Evolutionary conservation across 2,113 vertebrate genomes (phyloP), one percentile per base, ranked within the genome.

Genomic region (Pygoscelis antarcticus): DNA sequence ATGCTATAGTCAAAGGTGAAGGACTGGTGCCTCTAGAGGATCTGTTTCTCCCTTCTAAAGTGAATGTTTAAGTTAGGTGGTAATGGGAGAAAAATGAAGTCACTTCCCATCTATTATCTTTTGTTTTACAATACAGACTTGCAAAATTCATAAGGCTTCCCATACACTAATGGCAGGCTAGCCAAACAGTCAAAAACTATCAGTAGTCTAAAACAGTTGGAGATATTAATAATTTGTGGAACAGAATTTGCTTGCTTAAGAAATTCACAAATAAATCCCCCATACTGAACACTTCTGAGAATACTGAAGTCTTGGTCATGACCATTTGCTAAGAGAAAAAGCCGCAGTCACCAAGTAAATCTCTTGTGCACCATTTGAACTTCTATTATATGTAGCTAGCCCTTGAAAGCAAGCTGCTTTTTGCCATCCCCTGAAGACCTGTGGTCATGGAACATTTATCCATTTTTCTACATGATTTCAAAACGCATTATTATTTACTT

Each of bases 401-500:
- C 77, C 91, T 91, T 96, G 95, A 94, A 97, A 96, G 62, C 46
- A 95, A 87, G 77, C 94, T 92, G 87, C 74, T 95, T 94, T 92
- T 83, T 97, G 69, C 80, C 69, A 75, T 95, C 89, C 96, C 94
- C 96, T 89, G 87, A 96, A 97, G 95, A 97, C 91, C 91, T 96
- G 94, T 96, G 95, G 91, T 96, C 81, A 87, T 89, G 93, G 93
- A 97, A 95, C 94, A 92, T 95, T 95, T 95, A 97, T 81, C 80
- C 93, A 87, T 96, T 97, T 97, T 95, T 97, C 94, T 95, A 89
- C 93, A 89, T 89, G 30, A 95, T 96, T 97, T 97, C 93, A 89
- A 96, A 97, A 95, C 0, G 5, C 91, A 80, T 94, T 95, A 91
- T 92, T 96, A 91, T 95, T 93, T 97, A 94, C 86, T 96, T 95